phyloP scores from a whole-genome alignment of 1,140 invertebrate species.

The Nomia melanderi region DNA sequence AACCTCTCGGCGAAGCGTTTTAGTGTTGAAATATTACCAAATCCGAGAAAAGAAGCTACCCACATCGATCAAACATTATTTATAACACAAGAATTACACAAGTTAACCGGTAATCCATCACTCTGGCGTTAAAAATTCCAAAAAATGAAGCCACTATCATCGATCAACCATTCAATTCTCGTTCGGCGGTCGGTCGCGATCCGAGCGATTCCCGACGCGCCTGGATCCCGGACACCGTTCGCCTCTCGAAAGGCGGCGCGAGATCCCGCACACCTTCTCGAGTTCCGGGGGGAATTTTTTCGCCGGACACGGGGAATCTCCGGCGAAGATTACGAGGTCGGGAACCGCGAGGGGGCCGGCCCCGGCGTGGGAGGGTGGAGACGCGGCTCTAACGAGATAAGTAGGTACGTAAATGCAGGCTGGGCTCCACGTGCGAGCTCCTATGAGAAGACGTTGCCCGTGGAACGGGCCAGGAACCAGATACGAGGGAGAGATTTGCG shows the following conservation, averaged over 20 bases:
- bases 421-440: constrained; percentile 29
- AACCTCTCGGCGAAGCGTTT: too few relatives aligned
- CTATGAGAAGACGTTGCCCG: constrained; percentile 44
- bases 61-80: too few relatives aligned
- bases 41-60: too few relatives aligned
- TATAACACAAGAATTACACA: too few relatives aligned
- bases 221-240: too few relatives aligned
- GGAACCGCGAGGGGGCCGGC: constrained; percentile 38
- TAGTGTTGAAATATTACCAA: too few relatives aligned
- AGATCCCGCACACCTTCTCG: not conserved
- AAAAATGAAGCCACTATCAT: too few relatives aligned
- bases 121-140: too few relatives aligned
- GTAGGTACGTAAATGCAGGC: constrained; percentile 50
- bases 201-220: not conserved
- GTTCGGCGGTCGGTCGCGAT: not conserved
- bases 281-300: constrained; percentile 28
- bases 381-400: constrained; percentile 57
- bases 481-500: constrained; percentile 49
- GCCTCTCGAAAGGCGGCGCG: constrained; percentile 7
- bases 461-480: constrained; percentile 55
- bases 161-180: too few relatives aligned
- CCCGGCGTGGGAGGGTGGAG: constrained; percentile 49
- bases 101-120: too few relatives aligned
- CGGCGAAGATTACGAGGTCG: constrained; percentile 52
- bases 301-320: constrained; percentile 8